Percentiles rank a stretch among this genome's conserved stretches.
phyloP scores from a whole-genome alignment of 2,113 vertebrate species.

The Sphaerodactylus townsendi region DNA sequence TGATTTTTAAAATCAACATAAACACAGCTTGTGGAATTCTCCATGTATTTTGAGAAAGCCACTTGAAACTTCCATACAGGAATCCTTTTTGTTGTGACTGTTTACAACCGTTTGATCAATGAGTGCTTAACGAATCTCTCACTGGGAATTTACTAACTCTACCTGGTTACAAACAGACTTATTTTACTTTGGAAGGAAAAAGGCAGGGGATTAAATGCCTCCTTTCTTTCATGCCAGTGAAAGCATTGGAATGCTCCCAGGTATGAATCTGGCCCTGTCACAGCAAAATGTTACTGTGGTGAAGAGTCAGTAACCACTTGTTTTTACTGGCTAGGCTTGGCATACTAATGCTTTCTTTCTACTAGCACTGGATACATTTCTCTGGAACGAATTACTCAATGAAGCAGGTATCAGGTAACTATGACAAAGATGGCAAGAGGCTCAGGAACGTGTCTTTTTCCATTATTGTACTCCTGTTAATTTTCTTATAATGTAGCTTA shows the following conservation, averaged over 20 bases:
- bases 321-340: constrained; percentile 52
- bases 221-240: constrained; percentile 69
- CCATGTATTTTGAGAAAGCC: neutral
- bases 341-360: constrained; percentile 50
- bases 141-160: constrained; percentile 38
- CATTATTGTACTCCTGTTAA: constrained; percentile 24
- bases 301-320: constrained; percentile 58
- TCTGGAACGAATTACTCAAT: constrained; percentile 61
- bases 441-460: constrained; percentile 13
- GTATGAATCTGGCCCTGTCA: constrained; percentile 70
- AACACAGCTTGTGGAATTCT: neutral
- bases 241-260: constrained; percentile 70
- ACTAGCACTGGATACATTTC: constrained; percentile 42
- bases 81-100: constrained; percentile 17
- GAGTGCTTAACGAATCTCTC: constrained; percentile 52
- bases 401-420: constrained; percentile 66
- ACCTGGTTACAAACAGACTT: constrained; percentile 56
- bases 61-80: too few relatives aligned
- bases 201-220: constrained; percentile 61
- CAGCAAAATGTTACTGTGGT: constrained; percentile 69
- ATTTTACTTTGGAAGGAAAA: constrained; percentile 64
- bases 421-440: constrained; percentile 31
- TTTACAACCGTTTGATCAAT: constrained; percentile 51
- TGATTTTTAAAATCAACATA: neutral
- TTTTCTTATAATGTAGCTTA: constrained; percentile 29